Percentiles rank a stretch among this genome's conserved stretches.
Conservation (phyloP, 1,140 invertebrate species). For the Drosophila hydei region DNA sequence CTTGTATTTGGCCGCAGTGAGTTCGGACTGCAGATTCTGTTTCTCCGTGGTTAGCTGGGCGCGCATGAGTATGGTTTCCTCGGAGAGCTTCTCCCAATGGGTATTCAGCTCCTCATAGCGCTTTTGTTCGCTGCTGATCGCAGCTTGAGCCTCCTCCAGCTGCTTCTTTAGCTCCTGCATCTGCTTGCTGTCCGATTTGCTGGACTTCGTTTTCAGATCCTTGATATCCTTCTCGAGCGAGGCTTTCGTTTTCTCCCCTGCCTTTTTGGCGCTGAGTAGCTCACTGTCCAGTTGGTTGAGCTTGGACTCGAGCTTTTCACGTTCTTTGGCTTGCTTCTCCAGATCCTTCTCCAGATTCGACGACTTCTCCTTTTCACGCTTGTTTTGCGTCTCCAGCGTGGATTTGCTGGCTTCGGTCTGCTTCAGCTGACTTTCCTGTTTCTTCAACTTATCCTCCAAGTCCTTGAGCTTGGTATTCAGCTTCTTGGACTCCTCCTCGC, state of each 20-base stretch:
- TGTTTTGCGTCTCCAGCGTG: constrained; percentile 62
- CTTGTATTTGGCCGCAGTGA: constrained; percentile 67
- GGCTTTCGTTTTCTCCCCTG: constrained; percentile 84
- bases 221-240: constrained; percentile 85
- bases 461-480: constrained; percentile 68
- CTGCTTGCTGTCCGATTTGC: constrained; percentile 84
- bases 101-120: constrained; percentile 91
- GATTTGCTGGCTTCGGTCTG: constrained; percentile 64
- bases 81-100: constrained; percentile 92
- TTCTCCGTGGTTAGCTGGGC: constrained; percentile 91
- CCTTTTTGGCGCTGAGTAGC: constrained; percentile 84
- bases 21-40: constrained; percentile 86
- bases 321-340: constrained; percentile 86
- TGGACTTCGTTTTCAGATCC: constrained; percentile 85
- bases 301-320: constrained; percentile 73
- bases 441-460: constrained; percentile 78
- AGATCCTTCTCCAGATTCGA: constrained; percentile 87
- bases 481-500: constrained; percentile 74
- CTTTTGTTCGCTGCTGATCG: constrained; percentile 87
- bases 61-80: constrained; percentile 92
- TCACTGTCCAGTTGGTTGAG: constrained; percentile 82
- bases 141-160: constrained; percentile 86
- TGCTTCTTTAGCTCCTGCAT: constrained; percentile 87
- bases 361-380: constrained; percentile 85
- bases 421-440: constrained; percentile 73